Percentiles rank a stretch among this genome's conserved stretches.
Evolutionary conservation across 2,888 invertebrate species (phyloP).

Genomic region (Notodonta dromedarius): DNA sequence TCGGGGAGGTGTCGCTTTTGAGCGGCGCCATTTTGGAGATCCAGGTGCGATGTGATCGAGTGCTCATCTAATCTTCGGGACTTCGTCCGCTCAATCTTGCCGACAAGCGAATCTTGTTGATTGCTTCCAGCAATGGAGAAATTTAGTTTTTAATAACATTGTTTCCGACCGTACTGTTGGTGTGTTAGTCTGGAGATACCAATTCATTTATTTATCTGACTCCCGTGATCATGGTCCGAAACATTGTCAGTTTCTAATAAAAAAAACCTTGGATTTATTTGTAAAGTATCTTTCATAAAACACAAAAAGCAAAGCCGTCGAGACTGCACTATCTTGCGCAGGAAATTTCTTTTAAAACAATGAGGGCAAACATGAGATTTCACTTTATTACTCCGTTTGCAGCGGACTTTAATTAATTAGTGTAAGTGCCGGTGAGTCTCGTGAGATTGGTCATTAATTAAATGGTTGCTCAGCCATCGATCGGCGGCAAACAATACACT

Average conservation of each 20-base stretch:
- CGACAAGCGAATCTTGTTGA: conserved; percentile 62
- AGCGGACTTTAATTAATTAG: conserved; percentile 77
- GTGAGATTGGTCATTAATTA: conserved; percentile 81
- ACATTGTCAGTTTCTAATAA: too few species aligned
- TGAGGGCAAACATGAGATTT: conserved; percentile 59
- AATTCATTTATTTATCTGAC: too few species aligned
- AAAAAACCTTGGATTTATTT: too few species aligned
- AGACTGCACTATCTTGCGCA: not conserved
- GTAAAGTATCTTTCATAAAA: too few species aligned
- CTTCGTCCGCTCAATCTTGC: conserved; percentile 54
- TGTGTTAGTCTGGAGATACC: too few species aligned
- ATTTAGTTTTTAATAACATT: conserved; percentile 39
- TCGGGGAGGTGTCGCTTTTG: conserved; percentile 23
- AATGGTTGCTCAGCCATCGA: conserved; percentile 76
- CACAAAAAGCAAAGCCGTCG: too few species aligned
- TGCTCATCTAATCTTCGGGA: conserved; percentile 57
- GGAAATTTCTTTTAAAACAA: conserved; percentile 47
- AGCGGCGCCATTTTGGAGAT: conserved; percentile 45
- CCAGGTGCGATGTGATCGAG: conserved; percentile 52
- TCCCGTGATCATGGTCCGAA: too few species aligned
- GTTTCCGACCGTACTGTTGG: too few species aligned
- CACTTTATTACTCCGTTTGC: conserved; percentile 68
- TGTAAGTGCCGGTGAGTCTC: conserved; percentile 80
- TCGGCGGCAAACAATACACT: conserved; percentile 77
- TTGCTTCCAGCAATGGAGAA: conserved; percentile 56